Evolutionary conservation across 2,797 vertebrate species (phyloP).

Genomic region (Psittacula derbiana): DNA sequence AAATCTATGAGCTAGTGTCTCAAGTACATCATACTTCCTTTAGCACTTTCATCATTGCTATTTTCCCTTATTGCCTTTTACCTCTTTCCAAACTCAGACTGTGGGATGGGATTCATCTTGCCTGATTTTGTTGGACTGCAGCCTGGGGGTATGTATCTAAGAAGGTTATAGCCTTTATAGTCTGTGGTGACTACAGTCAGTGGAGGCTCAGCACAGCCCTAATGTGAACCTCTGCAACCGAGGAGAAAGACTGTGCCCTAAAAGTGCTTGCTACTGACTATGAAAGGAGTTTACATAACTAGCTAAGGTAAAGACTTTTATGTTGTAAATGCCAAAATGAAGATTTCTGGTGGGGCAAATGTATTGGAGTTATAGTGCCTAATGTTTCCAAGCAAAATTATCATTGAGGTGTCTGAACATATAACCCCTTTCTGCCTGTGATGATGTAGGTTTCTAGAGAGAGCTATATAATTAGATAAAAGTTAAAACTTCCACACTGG

Average conservation of each 20-base stretch:
- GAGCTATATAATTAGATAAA: background rate
- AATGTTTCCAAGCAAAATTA: background rate
- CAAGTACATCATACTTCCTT: background rate
- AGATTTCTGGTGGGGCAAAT: background rate
- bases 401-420: background rate
- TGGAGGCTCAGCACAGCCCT: background rate
- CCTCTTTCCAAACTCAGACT: background rate
- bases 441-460: background rate
- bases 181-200: background rate
- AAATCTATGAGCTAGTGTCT: background rate
- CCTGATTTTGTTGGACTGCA: background rate
- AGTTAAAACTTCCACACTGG: background rate
- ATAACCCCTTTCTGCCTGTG: background rate
- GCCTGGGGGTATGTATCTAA: background rate
- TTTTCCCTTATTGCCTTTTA: background rate
- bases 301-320: background rate
- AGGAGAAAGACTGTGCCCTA: background rate
- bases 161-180: background rate
- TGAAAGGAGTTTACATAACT: background rate
- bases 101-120: background rate
- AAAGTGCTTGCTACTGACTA: background rate
- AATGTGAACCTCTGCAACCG: background rate
- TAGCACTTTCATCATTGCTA: background rate
- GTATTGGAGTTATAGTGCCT: background rate
- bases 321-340: background rate